Base-by-base conservation (phyloP, 2,113 vertebrate species). In the Hippolais icterina region DNA sequence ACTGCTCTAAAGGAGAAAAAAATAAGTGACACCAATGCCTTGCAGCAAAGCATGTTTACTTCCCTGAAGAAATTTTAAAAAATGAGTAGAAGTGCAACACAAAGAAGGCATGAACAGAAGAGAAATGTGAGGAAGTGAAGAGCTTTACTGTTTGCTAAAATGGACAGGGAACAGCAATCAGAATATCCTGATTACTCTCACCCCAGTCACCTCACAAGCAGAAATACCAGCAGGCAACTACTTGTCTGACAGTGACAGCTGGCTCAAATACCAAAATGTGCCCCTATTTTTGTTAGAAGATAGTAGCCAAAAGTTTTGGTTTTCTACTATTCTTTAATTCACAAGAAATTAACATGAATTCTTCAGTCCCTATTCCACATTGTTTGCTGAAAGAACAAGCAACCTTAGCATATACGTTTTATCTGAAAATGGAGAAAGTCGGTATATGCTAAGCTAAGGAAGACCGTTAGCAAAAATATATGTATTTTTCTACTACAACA, bases 211-310 rank as follows among this genome's bases (percentile, higher is more conserved):
- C 70, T 87, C 78, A 2, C 70, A 87, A 52, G 71, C 81, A 89
- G 52, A 90, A 94, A 96, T 92, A 86, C 44, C 84, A 83, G 66
- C 74, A 49, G 52, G 83, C 89, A 77, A 52, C 52, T 76, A 94
- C 92, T 27, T 96, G 96, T 37, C 18, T 96, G 97, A 97, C 93
- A 89, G 94, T 63, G 93, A 96, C 96, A 97, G 97, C 96, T 95
- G 96, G 87, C 86, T 70, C 83, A 70, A 94, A 94, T 33, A 97
- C 64, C 82, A 82, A 92, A 97, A 95, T 68, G 77, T 11, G 14
- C 31, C 92, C 97, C 96, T 92, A 57, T 82, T 96, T 95, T 91
- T 96, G 94, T 81, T 87, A 97, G 92, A 80, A 79, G 82, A 89
- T 31, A 83, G 84, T n/a, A 81, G 59, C 79, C 78, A 85, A 94